Evolutionary conservation across 2,113 vertebrate genomes (phyloP).

Genomic region (Bubo bubo): DNA sequence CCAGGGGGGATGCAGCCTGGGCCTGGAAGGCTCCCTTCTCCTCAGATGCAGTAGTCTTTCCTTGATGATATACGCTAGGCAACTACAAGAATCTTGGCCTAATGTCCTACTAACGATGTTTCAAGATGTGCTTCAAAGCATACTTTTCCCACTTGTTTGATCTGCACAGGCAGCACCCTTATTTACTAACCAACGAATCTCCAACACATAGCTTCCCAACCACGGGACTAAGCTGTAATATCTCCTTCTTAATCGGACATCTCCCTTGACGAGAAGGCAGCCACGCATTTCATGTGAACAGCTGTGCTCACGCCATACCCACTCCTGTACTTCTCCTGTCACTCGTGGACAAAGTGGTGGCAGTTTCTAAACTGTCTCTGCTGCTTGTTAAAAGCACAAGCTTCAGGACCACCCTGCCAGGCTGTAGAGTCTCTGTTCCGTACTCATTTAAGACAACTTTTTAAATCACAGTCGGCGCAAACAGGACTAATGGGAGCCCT

Average conservation of each 20-base stretch:
- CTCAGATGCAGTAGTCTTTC: background rate
- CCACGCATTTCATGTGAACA: background rate
- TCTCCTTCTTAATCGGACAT: background rate
- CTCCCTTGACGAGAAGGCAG: background rate
- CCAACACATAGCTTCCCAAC: fast-evolving
- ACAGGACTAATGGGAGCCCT: background rate
- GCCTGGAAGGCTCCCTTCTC: background rate
- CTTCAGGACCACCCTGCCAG: background rate
- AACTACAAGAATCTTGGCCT: background rate
- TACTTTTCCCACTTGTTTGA: background rate
- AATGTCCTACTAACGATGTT: background rate
- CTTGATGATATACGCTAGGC: background rate
- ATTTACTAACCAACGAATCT: background rate
- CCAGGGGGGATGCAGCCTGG: fast-evolving
- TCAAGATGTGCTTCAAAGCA: background rate
- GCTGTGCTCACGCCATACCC: too few relatives aligned
- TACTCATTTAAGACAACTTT: background rate
- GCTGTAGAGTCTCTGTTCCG: background rate
- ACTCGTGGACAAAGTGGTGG: fast-evolving
- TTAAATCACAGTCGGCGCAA: background rate
- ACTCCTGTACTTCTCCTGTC: background rate
- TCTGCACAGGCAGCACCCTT: background rate
- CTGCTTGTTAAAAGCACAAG: background rate
- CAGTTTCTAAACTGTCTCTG: background rate
- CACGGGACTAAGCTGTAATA: background rate